Evolutionary conservation across 2,888 invertebrate species (phyloP).

Genomic region (Apocheima hispidaria): DNA sequence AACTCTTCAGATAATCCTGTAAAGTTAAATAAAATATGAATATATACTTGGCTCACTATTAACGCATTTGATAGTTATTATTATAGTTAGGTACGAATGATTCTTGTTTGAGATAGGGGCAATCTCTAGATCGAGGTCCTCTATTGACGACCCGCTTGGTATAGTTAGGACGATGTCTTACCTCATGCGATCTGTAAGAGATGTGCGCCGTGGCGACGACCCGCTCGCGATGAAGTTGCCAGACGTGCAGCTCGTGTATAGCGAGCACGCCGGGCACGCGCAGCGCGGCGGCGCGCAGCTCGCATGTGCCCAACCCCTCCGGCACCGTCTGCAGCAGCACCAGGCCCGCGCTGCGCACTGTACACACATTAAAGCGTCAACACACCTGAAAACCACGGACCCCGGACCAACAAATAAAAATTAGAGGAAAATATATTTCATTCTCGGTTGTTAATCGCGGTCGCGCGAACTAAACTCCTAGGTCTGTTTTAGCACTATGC

Average conservation of each 20-base stretch:
- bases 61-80: too few species aligned
- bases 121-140: too few species aligned
- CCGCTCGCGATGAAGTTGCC: slow-evolving; percentile 93
- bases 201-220: slow-evolving; percentile 95
- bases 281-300: slow-evolving; percentile 73
- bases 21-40: too few species aligned
- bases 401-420: not conserved
- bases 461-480: too few species aligned
- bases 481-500: too few species aligned
- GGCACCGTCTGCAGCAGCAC: slow-evolving; percentile 97
- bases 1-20: slow-evolving; percentile 76
- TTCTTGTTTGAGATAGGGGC: too few species aligned
- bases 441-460: too few species aligned
- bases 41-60: not conserved
- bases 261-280: slow-evolving; percentile 79
- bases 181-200: slow-evolving; percentile 62
- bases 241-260: slow-evolving; percentile 95
- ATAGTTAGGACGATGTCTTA: not conserved
- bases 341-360: slow-evolving; percentile 95
- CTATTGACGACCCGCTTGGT: too few species aligned
- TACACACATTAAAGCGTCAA: not conserved
- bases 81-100: too few species aligned
- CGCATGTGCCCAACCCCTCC: slow-evolving; percentile 91
- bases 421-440: not conserved
- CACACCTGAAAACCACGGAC: not conserved